Evolutionary conservation across 1,140 invertebrate genomes (phyloP), one percentile per base, ranked within the genome.

Genomic region (Pseudomyrmex cubaensis): DNA sequence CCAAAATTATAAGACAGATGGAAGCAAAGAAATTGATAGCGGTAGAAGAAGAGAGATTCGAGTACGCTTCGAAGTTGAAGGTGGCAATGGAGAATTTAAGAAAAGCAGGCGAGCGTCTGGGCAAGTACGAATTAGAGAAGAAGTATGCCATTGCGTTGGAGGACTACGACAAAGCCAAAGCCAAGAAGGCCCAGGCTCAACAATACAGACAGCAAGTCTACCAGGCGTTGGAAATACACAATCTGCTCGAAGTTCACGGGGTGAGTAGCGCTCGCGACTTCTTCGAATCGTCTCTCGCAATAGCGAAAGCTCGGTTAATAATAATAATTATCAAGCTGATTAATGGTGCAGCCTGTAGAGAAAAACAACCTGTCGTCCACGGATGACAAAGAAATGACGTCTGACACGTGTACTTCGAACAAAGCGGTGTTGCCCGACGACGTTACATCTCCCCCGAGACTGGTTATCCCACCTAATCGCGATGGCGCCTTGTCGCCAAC

Each of bases 71-170:
- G 62, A 98, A 98, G 87, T 92, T 99, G 2, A 99, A 99, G 93
- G 95, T 96, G 12, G 97, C 98, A 1, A 98, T 98, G 94, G 95
- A 96, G 64, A 97, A 97, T 56, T 91, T 99, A 10, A 95, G 97
- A 20, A 96, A 96, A 80, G 98, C 97, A 0, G 98, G 98, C 0
- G 98, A 99, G 93, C 96, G 97, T 69, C 95, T 99, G 3, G 98
- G 98, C 0, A 97, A 98, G 86, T 98, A 98, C 94, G 96, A 98
- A 85, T 95, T 99, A 54, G 97, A 98, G 87, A 99, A 99, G 91
- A 95, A 97, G 48, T 97, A 98, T 76, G 98, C 98, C 0, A 98
- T 98, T 8, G 97, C 97, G 35, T 95, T 97, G 75, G 98, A 99
- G 91, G 98, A 99, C 93, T 99, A 98, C 91, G 97, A 98, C 84